Conservation (phyloP, 2,888 invertebrate genomes). For the Furcula furcula region DNA sequence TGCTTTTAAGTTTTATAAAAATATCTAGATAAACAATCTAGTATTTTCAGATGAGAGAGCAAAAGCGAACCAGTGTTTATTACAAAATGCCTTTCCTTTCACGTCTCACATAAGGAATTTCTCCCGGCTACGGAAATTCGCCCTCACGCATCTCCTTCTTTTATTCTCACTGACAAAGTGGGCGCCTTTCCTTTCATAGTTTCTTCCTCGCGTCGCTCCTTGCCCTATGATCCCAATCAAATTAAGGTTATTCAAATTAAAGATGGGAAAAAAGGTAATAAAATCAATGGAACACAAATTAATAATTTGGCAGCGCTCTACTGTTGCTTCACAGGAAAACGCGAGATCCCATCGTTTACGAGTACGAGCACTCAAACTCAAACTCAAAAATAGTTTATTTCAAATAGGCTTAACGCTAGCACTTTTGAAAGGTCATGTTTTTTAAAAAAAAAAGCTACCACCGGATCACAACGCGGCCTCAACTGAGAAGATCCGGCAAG, state of each 20-base stretch:
- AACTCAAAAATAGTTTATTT: too few species aligned
- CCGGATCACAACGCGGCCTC: too few species aligned
- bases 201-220: constrained; percentile 21
- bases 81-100: constrained; percentile 57
- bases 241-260: constrained; percentile 48
- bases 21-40: too few species aligned
- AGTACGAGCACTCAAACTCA: too few species aligned
- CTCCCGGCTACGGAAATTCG: constrained; percentile 46
- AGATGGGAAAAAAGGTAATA: constrained; percentile 22
- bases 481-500: too few species aligned
- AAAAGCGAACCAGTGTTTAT: constrained; percentile 45
- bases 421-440: too few species aligned
- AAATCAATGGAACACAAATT: constrained; percentile 30
- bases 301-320: constrained; percentile 38
- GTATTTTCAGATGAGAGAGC: constrained; percentile 12
- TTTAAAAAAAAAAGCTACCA: too few species aligned
- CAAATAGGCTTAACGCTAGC: too few species aligned
- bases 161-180: constrained; percentile 44
- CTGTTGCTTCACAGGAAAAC: constrained; percentile 46
- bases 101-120: constrained; percentile 50
- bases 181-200: constrained; percentile 36
- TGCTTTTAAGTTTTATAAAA: too few species aligned
- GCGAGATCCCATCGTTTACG: constrained; percentile 30
- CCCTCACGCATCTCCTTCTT: constrained; percentile 50
- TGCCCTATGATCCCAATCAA: constrained; percentile 35